Evolutionary conservation across 2,888 invertebrate genomes (phyloP).

Genomic region (Choristoneura rosaceana): DNA sequence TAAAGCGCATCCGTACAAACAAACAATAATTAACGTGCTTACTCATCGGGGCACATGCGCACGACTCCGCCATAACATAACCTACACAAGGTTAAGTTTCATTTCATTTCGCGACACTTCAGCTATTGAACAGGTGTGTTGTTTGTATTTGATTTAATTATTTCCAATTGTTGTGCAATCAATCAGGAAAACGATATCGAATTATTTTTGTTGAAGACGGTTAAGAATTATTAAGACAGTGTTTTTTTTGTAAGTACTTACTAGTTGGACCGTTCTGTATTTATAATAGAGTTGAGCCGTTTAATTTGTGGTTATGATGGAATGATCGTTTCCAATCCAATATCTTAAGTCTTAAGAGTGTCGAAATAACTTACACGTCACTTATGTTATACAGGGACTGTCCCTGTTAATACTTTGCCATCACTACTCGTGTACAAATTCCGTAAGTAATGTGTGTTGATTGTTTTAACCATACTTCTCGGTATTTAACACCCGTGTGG

Average conservation of each 20-base stretch:
- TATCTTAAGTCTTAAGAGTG: neutral
- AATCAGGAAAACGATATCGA: no score
- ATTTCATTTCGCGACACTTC: conserved; percentile 12
- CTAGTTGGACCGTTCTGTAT: no score
- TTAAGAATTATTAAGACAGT: no score
- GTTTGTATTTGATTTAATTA: neutral
- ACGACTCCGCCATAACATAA: conserved; percentile 1
- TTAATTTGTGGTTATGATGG: no score
- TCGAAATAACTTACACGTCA: neutral
- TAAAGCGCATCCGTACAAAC: neutral
- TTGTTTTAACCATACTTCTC: conserved; percentile 11
- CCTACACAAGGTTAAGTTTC: conserved; percentile 3
- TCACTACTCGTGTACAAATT: neutral
- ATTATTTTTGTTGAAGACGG: no score
- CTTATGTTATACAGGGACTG: conserved; percentile 4
- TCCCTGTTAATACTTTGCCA: conserved; percentile 4
- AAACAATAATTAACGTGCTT: conserved; percentile 4
- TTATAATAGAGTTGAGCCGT: no score
- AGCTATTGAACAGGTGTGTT: conserved; percentile 20
- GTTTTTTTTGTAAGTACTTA: no score
- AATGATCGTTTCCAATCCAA: neutral
- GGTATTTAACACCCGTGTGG: conserved; percentile 29
- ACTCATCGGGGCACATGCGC: conserved; percentile 13
- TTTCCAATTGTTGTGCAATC: neutral
- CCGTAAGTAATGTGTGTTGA: neutral